Base-by-base conservation (phyloP, 2,797 vertebrate species). In the Intellagama lesueurii region DNA sequence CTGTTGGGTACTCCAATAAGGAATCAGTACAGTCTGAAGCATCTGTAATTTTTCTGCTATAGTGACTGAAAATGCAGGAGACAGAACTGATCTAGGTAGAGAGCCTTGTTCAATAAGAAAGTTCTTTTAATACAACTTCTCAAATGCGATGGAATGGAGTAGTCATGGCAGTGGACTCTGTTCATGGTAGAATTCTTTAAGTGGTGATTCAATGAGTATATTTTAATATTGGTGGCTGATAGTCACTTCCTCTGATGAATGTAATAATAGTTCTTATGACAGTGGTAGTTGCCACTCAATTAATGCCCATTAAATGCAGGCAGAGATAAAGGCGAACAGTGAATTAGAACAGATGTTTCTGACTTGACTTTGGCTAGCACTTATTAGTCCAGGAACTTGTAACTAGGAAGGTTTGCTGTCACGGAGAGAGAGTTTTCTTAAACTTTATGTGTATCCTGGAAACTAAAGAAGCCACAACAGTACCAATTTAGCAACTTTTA, bases 381-480 rank as follows among this genome's bases (percentile, higher is more conserved):
- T 95, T 70, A 91, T 95, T 94, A 95, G 64, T 92, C 83, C 87
- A 47, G 86, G 64, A 88, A 83, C 87, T 64, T 9, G 93, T 95
- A 93, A 78, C 93, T 90, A 94, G 92, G 94, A 68, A 79, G 87
- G 81, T 83, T 19, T 11, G 24, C 60, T 75, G 83, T 60, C 87
- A 66, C 0, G 0, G 81, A 89, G 0, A 0, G 60, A 64, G 85
- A 91, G 91, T 92, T 89, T 73, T 12, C 56, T 75, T 76, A 70
- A 78, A 44, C 69, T 49, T 66, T 75, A n/a, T 78, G 79, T 90
- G 93, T 94, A 69, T 88, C 93, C 83, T 90, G 90, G 94, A 92
- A 93, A 95, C 92, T 6, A 64, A 87, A 92, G 85, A 0, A 26
- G 78, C 76, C 32, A 89, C 30, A 81, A 0, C 0, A 26, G 16